Evolutionary conservation across 2,888 invertebrate species (phyloP), one percentile per base, ranked within the genome.

Genomic region (Agrotis exclamationis): DNA sequence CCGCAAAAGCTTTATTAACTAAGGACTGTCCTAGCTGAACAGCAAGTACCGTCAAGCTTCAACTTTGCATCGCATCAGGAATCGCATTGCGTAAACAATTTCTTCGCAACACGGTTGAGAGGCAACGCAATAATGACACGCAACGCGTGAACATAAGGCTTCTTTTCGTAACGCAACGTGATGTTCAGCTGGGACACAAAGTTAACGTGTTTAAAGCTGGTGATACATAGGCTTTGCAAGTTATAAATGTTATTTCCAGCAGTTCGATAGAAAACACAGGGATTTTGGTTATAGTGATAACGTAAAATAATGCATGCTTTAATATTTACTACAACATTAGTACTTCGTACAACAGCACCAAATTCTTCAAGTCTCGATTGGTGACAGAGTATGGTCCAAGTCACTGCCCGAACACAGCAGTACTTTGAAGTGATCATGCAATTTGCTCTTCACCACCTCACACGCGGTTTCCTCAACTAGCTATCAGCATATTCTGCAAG

Each of bases 191-290:
- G 7, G 45, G 62, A 58, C 39, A 45, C 54, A 28, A 47, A 39
- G 20, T n/a, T 62, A 62, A 51, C 22, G 45, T 68, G 51, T 33
- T 57, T 63, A 18, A 54, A 80, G 65, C 75, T 39, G 62, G 51
- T 63, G 72, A 53, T 68, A 59, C n/a, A 76, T 76, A 33, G 44
- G 24, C 24, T 39, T 50, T 39, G 39, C 22, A 58, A 63, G 33
- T 75, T 56, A 64, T 24, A 28, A 58, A 58, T 33, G 14, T 74
- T 57, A 63, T n/a, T 56, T 48, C 75, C 50, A 51, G 33, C 44
- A 50, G 24, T 62, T 75, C 66, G 57, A 56, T 74, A 79, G 22
- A 39, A 50, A 47, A 74, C 74, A 79, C 74, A 62, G 62, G 74
- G 50, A 73, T 51, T 74, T 79, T 74, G 13, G 33, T 50, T 72